Conservation (phyloP, 2,797 vertebrate species). For the Heliangelus exortis region DNA sequence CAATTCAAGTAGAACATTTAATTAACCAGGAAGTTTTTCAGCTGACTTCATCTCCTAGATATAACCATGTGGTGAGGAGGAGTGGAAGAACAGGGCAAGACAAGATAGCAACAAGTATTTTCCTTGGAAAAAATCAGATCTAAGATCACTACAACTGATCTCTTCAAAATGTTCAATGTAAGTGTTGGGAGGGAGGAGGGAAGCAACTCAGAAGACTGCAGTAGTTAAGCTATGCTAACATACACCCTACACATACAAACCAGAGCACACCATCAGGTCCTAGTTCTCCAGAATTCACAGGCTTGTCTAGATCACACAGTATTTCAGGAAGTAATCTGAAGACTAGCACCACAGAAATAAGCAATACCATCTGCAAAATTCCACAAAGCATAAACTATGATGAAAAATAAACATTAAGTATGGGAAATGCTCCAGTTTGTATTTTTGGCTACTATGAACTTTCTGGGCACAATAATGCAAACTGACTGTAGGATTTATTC, state of each 20-base stretch:
- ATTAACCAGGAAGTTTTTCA: neutral
- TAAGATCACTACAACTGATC: neutral
- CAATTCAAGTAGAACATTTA: neutral
- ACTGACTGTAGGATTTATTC: neutral
- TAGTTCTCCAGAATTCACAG: neutral
- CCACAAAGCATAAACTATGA: neutral
- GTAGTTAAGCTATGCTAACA: neutral
- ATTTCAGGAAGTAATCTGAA: neutral
- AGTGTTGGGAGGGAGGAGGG: neutral
- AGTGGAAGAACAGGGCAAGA: neutral
- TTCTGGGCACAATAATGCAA: neutral
- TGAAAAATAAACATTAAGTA: neutral
- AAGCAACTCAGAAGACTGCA: neutral
- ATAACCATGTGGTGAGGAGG: neutral
- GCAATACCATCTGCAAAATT: neutral
- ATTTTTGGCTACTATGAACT: neutral
- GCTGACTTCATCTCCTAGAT: neutral
- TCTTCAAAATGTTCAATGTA: neutral
- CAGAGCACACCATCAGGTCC: accelerated
- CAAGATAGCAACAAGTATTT: neutral
- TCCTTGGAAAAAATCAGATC: neutral
- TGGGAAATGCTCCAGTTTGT: neutral
- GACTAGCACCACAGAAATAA: neutral
- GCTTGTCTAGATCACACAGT: neutral
- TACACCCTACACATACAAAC: neutral